A percentile compares a stretch with the other conserved stretches of the same genome.
Evolutionary conservation across 2,888 invertebrate species (phyloP).

Genomic region (Metallyticus violacea): DNA sequence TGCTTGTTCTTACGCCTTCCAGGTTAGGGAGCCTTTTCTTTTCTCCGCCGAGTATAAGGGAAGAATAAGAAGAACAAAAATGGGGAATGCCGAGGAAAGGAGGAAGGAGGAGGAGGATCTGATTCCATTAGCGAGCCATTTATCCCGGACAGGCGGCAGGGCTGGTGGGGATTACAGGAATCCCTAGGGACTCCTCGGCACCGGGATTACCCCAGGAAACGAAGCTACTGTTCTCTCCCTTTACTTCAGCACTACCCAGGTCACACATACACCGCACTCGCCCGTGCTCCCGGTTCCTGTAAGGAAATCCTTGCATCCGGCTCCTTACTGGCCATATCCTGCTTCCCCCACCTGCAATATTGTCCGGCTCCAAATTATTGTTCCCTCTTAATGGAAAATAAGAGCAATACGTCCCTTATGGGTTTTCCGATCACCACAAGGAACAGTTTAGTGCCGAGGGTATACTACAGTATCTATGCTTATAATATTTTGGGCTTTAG

Average conservation of each 20-base stretch:
- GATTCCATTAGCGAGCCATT: slow-evolving; percentile 29
- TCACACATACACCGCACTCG: no score
- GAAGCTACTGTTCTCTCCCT: not conserved
- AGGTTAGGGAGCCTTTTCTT: no score
- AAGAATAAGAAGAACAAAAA: not conserved
- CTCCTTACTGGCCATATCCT: not conserved
- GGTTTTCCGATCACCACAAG: not conserved
- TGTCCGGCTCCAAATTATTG: no score
- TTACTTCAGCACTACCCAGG: no score
- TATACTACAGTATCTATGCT: no score
- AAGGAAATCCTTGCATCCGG: not conserved
- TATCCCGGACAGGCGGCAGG: slow-evolving; percentile 16
- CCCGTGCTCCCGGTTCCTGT: not conserved
- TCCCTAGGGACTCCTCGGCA: not conserved
- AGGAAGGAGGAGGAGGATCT: slow-evolving; percentile 5
- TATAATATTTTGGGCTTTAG: no score
- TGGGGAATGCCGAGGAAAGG: not conserved
- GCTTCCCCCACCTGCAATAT: not conserved
- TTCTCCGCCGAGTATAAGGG: not conserved
- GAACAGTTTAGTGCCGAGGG: not conserved
- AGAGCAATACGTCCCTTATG: not conserved
- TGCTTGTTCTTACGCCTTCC: not conserved
- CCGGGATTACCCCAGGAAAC: slow-evolving; percentile 2
- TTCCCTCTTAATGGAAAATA: no score
- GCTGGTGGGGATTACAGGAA: not conserved